Base-by-base conservation (phyloP, 2,113 vertebrate genomes). In the Chloropsis hardwickii region DNA sequence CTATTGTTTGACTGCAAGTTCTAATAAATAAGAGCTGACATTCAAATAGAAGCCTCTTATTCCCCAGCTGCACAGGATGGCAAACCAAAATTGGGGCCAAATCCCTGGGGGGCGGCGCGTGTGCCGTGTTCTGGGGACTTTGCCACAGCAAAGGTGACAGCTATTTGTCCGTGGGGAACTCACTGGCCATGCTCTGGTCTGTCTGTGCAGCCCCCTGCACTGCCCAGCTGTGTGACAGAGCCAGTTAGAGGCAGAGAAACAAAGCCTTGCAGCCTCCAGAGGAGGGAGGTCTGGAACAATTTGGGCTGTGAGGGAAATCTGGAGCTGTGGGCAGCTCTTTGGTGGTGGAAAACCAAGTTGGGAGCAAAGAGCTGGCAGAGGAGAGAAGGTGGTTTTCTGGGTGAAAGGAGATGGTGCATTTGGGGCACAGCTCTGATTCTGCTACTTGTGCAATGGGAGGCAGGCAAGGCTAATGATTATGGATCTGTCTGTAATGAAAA, bases 1-100 rank as follows among this genome's bases (percentile, higher is more conserved):
- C 95, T 72, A 97, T 97, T 97, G 95, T 97, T 92, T 95, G 60
- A 85, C 77, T 94, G 90, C 74, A 76, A 97, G 83, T 96, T 95
- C 80, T 86, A 96, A 97, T 95, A 92, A 97, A 96, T 94, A 97
- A 94, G 93, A 89, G 39, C 81, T 95, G 92, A 93, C 82, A 93
- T 97, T 96, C 92, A 95, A 37, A 95, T 92, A 72, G 90, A 94
- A 94, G 62, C 48, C 73, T 95, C 92, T 85, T 81, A 82, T 76
- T 94, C 74, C 58, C 92, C 93, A 93, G 81, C 81, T 81, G 90
- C 79, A 81, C 60, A 90, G 87, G 90, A 79, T 76, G 71, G 84
- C 78, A 77, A 92, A 73, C 18, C 31, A 28, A 78, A 54, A 44
- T 5, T 0, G 0, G 24, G 61, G 61, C 74, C 76, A 83, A 66